Conservation (phyloP, 2,797 vertebrate species). For the Simalia tracyae region DNA sequence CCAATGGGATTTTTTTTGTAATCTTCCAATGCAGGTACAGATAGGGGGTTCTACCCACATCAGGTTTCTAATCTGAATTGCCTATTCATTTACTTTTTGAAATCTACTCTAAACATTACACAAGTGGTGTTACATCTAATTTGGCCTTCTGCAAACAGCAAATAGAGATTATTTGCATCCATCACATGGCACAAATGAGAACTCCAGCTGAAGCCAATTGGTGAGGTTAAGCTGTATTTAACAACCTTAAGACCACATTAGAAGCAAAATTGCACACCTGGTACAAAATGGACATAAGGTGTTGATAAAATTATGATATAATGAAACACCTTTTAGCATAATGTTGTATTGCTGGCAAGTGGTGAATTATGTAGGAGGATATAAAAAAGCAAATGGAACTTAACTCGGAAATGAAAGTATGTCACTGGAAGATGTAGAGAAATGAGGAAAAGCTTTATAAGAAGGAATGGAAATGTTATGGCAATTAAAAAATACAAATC, state of each 20-base stretch:
- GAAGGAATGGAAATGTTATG: constrained; percentile 35
- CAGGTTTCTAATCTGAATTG: not conserved
- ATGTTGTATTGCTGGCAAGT: constrained; percentile 16
- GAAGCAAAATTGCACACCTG: constrained; percentile 43
- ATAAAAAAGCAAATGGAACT: constrained; percentile 12
- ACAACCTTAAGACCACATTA: constrained; percentile 32
- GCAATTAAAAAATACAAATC: constrained; percentile 26
- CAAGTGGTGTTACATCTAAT: not conserved
- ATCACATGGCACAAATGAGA: not conserved
- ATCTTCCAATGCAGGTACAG: not conserved
- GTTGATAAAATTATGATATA: constrained; percentile 31
- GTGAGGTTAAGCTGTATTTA: not conserved
- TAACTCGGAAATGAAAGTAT: constrained; percentile 20
- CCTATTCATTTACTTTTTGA: not conserved
- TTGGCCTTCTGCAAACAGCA: not conserved
- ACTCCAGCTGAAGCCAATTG: not conserved
- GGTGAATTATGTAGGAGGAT: not conserved
- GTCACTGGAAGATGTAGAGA: constrained; percentile 10
- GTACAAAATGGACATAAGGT: constrained; percentile 48
- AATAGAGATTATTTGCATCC: not conserved
- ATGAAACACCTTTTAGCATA: constrained; percentile 30
- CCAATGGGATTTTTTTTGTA: not conserved
- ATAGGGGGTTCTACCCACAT: not conserved
- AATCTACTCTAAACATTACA: not conserved
- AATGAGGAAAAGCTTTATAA: constrained; percentile 34